A percentile compares a stretch with the other conserved stretches of the same genome.
Conservation (phyloP, 2,888 invertebrate genomes). For the Horisme vitalbata region DNA sequence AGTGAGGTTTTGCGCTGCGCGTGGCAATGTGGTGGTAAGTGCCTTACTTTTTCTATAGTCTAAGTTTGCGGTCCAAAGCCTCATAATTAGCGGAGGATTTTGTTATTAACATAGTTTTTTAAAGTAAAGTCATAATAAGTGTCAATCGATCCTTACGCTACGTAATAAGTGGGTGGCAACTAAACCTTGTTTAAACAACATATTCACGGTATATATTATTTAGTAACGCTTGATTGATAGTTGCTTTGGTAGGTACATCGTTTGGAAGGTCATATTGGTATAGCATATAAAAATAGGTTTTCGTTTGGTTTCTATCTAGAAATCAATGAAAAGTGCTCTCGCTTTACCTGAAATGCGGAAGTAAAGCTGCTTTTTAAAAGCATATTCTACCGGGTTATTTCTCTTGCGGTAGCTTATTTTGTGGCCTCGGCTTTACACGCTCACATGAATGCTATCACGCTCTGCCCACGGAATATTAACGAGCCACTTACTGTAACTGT, state of each 20-base stretch:
- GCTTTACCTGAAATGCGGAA: constrained; percentile 1
- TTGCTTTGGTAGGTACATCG: too few relatives aligned
- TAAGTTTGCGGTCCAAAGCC: constrained; percentile 23
- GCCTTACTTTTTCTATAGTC: constrained; percentile 36
- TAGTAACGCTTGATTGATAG: too few relatives aligned
- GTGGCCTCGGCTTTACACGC: constrained; percentile 44
- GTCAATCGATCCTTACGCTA: too few relatives aligned
- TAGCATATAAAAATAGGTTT: too few relatives aligned
- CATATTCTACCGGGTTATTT: constrained; percentile 22
- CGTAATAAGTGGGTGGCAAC: too few relatives aligned
- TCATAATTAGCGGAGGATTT: neutral
- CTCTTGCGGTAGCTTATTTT: constrained; percentile 31
- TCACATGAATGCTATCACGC: constrained; percentile 58
- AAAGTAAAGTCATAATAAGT: too few relatives aligned
- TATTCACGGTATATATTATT: too few relatives aligned
- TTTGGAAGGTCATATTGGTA: too few relatives aligned
- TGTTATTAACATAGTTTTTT: too few relatives aligned
- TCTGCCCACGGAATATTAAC: constrained; percentile 58
- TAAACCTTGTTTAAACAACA: too few relatives aligned
- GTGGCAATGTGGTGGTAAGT: constrained; percentile 40
- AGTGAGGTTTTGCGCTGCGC: constrained; percentile 32
- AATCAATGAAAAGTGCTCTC: neutral
- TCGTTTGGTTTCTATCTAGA: neutral
- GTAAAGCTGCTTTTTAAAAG: constrained; percentile 4
- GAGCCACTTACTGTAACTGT: constrained; percentile 58